Evolutionary conservation across 2,888 invertebrate genomes (phyloP).

Genomic region (Erynnis tages): DNA sequence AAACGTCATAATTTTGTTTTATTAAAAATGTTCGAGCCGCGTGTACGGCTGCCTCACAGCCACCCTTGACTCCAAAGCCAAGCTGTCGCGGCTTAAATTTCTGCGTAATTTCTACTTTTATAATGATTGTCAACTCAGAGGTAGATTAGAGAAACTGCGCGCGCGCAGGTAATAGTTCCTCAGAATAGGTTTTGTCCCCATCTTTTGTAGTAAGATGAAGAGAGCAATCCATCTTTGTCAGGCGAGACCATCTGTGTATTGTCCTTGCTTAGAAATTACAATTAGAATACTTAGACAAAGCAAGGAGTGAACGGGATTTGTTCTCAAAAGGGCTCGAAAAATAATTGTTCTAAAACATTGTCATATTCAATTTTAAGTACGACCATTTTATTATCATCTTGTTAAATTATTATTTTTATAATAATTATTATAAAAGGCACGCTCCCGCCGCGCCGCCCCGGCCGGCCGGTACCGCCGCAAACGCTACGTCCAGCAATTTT

Average conservation of each 20-base stretch:
- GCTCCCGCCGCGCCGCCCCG: too few relatives aligned
- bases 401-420: too few relatives aligned
- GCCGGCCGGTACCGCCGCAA: too few relatives aligned
- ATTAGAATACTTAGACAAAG: slow-evolving; percentile 59
- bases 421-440: too few relatives aligned
- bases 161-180: slow-evolving; percentile 61
- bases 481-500: too few relatives aligned
- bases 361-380: slow-evolving; percentile 2
- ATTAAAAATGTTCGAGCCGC: too few relatives aligned
- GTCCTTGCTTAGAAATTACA: slow-evolving; percentile 75
- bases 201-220: slow-evolving; percentile 51
- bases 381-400: slow-evolving; percentile 27
- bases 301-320: slow-evolving; percentile 46
- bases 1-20: too few relatives aligned
- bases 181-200: slow-evolving; percentile 60
- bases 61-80: too few relatives aligned
- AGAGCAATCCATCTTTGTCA: slow-evolving; percentile 72
- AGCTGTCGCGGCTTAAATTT: too few relatives aligned
- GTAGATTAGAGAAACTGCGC: slow-evolving; percentile 63
- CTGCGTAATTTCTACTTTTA: too few relatives aligned
- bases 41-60: too few relatives aligned
- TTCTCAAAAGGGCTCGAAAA: slow-evolving; percentile 11
- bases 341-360: slow-evolving; percentile 18
- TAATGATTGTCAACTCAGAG: slow-evolving; percentile 28
- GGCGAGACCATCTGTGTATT: slow-evolving; percentile 59